phyloP scores from a whole-genome alignment of 2,113 vertebrate species.

The Eira barbara region DNA sequence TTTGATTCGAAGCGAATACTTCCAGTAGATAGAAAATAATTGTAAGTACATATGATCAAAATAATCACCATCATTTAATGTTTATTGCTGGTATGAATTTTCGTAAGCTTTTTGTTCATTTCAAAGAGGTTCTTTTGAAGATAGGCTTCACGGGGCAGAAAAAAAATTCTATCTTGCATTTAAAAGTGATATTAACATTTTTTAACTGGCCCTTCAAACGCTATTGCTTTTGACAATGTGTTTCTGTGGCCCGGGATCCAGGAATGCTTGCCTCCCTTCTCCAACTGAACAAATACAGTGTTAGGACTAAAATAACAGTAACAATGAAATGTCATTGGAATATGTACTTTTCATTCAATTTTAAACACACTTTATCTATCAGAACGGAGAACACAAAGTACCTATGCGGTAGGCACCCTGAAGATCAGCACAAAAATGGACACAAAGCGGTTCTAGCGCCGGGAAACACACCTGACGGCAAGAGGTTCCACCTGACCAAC shows the following conservation, averaged over 20 bases:
- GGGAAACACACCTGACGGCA: not conserved
- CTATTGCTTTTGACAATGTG: not conserved
- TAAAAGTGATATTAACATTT: not conserved
- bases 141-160: not conserved
- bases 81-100: not conserved
- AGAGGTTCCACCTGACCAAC: fast-evolving
- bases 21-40: not conserved
- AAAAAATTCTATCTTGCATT: not conserved
- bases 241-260: not conserved
- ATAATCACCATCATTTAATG: not conserved
- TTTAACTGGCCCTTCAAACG: not conserved
- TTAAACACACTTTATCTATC: not conserved
- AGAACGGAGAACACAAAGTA: not conserved
- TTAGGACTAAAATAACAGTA: not conserved
- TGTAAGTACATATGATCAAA: not conserved
- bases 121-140: not conserved
- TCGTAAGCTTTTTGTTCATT: not conserved
- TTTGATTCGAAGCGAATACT: not conserved
- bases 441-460: too few relatives aligned
- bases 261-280: not conserved
- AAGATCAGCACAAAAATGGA: not conserved
- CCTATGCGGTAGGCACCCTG: not conserved
- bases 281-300: not conserved
- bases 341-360: not conserved
- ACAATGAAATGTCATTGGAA: not conserved